phyloP scores from a whole-genome alignment of 2,888 invertebrate species.

The Machimus rusticus region DNA sequence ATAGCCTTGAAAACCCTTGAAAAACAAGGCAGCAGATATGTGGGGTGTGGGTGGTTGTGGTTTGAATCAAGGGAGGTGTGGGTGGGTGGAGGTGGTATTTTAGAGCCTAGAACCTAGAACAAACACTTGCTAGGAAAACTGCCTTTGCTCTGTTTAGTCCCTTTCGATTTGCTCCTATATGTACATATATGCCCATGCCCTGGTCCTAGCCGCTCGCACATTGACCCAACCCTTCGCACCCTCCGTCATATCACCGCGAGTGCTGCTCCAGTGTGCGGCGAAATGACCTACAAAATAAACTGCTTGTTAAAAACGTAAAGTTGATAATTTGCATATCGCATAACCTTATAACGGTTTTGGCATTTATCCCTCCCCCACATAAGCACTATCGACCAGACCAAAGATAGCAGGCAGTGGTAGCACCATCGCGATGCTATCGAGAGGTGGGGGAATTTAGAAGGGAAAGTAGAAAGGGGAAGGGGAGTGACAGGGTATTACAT shows the following conservation, averaged over 20 bases:
- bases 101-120: background rate
- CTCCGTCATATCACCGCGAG: background rate
- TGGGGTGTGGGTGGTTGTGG: background rate
- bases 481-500: background rate
- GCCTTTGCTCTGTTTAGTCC: background rate
- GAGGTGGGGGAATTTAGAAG: background rate
- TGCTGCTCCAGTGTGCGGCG: constrained; percentile 31
- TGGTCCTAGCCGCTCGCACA: background rate
- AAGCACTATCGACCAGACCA: constrained; percentile 7
- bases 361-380: constrained; percentile 41
- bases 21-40: background rate
- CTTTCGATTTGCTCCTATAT: background rate
- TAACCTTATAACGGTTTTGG: constrained; percentile 49
- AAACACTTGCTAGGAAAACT: background rate
- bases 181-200: background rate
- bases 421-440: background rate
- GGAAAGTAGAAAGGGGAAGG: background rate
- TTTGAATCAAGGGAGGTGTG: background rate
- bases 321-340: constrained; percentile 49
- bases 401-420: background rate
- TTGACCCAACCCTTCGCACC: background rate
- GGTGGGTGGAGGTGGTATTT: background rate
- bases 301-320: constrained; percentile 47
- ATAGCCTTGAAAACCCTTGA: constrained; percentile 43
- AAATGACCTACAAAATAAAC: constrained; percentile 49